These are phyloP conservation scores for Metridium senile DNA, from an alignment of 92 coral and sea anemone species.

Conservation along the genomic window DNA sequence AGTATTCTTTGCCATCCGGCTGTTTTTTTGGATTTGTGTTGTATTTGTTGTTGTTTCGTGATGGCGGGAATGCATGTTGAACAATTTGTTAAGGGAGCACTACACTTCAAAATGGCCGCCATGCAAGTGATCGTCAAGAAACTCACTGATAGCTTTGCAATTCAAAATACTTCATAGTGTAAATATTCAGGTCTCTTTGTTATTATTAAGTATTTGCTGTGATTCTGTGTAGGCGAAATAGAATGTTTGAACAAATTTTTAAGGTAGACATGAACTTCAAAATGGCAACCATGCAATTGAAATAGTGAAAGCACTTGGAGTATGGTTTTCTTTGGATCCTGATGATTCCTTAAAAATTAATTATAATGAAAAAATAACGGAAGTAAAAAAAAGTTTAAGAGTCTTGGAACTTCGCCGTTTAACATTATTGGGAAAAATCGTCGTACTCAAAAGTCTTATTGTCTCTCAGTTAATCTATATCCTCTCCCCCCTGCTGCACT, in stretches of 20 bases:
- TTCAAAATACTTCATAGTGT: neutral
- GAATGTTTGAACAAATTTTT: neutral
- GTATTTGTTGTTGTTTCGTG: neutral
- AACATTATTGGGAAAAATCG: slow-evolving; percentile 36
- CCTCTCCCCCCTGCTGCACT: neutral
- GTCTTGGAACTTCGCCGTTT: slow-evolving; percentile 21
- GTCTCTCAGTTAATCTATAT: slow-evolving; percentile 34
- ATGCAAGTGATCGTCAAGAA: neutral
- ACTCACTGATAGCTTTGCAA: neutral
- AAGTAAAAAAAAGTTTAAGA: slow-evolving; percentile 40
- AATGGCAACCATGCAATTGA: too few relatives aligned
- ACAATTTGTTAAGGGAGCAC: neutral
- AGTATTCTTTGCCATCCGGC: neutral
- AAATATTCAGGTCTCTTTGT: neutral
- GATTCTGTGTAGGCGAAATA: neutral
- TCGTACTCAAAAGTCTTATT: slow-evolving; percentile 38
- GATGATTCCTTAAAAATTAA: slow-evolving; percentile 5
- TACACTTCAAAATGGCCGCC: slow-evolving; percentile 1
- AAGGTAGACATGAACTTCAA: too few relatives aligned
- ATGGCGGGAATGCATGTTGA: neutral
- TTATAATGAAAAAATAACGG: slow-evolving; percentile 26
- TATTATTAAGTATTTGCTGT: neutral
- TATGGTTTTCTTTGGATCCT: slow-evolving; percentile 22
- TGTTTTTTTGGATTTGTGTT: too few relatives aligned
- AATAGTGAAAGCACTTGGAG: slow-evolving; percentile 31